Evolutionary conservation across 2,888 invertebrate species (phyloP), one percentile per base, ranked within the genome.

Genomic region (Operophtera brumata): DNA sequence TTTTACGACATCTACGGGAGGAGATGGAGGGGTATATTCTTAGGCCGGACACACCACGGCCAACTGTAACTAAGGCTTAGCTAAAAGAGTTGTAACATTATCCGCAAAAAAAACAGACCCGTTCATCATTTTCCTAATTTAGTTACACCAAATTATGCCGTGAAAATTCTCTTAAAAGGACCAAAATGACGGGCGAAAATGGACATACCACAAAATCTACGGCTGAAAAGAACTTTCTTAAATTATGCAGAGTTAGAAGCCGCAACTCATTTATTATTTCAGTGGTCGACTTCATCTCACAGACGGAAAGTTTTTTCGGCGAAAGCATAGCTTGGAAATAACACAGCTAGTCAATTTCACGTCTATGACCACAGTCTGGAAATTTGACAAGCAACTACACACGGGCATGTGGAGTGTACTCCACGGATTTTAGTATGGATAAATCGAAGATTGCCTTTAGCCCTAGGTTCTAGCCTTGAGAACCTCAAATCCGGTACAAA

Each of bases 261-360:
- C 60, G 65, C 67, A 70, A 69, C 69, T 72, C 71, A 75, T 81
- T 74, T 71, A 74, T 75, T 76, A 77, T 78, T 75, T 66, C 57
- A 52, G 34, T 48, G 56, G 56, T 57, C 28, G 57, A 59, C 67
- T 68, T 66, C 65, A 70, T 70, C 71, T 61, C 52, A 59, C 47
- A 35, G 8, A 30, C 30, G 1, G 30, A 30, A 30, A 30, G 30
- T 30, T 30, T 30, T 30, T 30, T 30, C 30, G 30, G 30, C 20
- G 20, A 5, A 7, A 30, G 30, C 30, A 30, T 30, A 30, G 30
- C 30, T 30, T 2, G 1, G 30, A 30, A 30, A 6, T 2, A 8
- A 7, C 9, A 30, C 30, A 30, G 7, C 30, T 30, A 8, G 30
- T 9, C 30, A n/a, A n/a, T n/a, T n/a, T n/a, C 30, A 30, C 30